phyloP scores from a whole-genome alignment of 2,888 invertebrate species.

The Atrina japonica region DNA sequence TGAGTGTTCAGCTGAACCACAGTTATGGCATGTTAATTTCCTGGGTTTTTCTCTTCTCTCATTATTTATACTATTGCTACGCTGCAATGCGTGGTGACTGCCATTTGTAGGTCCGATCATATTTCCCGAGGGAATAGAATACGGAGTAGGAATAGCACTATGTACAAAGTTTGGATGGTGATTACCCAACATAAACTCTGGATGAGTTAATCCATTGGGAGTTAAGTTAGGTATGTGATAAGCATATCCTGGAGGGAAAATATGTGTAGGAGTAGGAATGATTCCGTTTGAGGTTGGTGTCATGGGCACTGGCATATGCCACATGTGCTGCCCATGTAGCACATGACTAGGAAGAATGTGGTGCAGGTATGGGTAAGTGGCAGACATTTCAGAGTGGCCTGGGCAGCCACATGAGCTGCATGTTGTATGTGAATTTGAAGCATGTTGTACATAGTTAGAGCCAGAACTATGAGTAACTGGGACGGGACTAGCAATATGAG shows the following conservation, averaged over 20 bases:
- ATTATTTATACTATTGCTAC: conserved; percentile 30
- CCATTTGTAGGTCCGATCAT: conserved; percentile 21
- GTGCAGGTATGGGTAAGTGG: conserved; percentile 37
- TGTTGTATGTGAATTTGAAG: conserved; percentile 27
- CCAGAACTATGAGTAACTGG: conserved; percentile 41
- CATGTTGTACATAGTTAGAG: conserved; percentile 28
- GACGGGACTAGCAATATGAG: conserved; percentile 28
- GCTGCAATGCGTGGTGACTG: conserved; percentile 25
- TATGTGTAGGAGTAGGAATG: conserved; percentile 38
- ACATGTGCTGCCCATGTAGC: conserved; percentile 54
- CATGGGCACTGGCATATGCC: conserved; percentile 50
- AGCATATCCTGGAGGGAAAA: conserved; percentile 41
- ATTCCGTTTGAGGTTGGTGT: conserved; percentile 52
- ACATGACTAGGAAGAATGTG: conserved; percentile 41
- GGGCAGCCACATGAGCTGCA: conserved; percentile 62
- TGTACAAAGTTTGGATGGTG: conserved; percentile 34
- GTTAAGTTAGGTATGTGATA: conserved; percentile 40
- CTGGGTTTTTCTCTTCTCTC: conserved; percentile 40
- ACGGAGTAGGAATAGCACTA: conserved; percentile 10
- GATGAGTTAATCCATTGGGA: conserved; percentile 37
- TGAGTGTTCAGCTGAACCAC: conserved; percentile 91
- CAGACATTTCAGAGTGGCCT: conserved; percentile 41
- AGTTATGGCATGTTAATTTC: conserved; percentile 90
- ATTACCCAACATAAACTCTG: conserved; percentile 21
- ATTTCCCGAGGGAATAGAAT: conserved; percentile 1